Conservation (phyloP, 2,113 vertebrate species). For the Salvelinus sp. region DNA sequence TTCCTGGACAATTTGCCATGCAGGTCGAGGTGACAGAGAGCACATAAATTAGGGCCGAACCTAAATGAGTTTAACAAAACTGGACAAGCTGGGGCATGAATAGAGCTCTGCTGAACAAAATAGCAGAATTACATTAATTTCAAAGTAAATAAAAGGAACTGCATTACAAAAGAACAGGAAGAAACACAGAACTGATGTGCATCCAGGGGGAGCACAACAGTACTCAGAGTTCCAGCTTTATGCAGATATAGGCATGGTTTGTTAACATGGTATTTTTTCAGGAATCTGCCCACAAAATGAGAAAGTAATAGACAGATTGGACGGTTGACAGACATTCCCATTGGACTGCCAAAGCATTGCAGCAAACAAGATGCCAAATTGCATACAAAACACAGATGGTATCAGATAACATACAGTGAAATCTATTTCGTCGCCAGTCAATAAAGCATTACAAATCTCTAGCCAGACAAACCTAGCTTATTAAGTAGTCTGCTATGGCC, state of each 20-base stretch:
- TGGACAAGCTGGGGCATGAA: not conserved
- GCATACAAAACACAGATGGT: not conserved
- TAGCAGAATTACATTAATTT: not conserved
- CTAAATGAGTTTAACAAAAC: not conserved
- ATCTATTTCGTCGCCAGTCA: not conserved
- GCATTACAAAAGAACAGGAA: conserved; percentile 1
- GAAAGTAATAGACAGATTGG: not conserved
- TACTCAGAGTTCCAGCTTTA: not conserved
- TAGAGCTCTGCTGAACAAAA: not conserved
- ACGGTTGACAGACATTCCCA: conserved; percentile 7
- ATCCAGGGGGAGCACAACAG: not conserved
- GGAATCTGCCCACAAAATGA: conserved; percentile 5
- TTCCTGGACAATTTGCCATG: too few relatives aligned
- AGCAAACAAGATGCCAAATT: conserved; percentile 1
- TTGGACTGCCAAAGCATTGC: not conserved
- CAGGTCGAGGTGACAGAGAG: too few relatives aligned
- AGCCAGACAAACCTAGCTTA: not conserved
- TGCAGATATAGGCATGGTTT: not conserved
- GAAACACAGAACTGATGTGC: not conserved
- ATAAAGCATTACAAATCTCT: conserved; percentile 23
- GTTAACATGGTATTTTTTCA: conserved; percentile 33
- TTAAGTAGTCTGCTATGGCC: not conserved
- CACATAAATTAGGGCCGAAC: too few relatives aligned
- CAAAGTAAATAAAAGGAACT: not conserved
- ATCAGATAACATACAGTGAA: not conserved